Evolutionary conservation across 2,888 invertebrate genomes (phyloP).

Genomic region (Cheilosia variabilis): DNA sequence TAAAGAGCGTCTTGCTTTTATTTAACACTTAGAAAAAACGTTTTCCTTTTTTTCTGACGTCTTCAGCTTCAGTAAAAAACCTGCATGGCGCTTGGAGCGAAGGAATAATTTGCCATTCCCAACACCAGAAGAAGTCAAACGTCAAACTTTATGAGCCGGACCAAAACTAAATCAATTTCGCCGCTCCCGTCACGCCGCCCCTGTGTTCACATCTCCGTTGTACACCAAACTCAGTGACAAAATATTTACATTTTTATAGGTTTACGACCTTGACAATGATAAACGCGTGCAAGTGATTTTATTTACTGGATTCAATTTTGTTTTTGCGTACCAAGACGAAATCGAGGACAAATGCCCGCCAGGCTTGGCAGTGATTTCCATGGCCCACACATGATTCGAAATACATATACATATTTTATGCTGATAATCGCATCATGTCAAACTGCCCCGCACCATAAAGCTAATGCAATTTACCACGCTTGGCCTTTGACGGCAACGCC

Average conservation of each 20-base stretch:
- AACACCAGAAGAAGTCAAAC: no score
- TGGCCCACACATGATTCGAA: neutral
- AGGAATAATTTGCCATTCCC: no score
- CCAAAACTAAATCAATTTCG: neutral
- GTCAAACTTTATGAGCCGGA: neutral
- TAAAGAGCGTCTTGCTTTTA: no score
- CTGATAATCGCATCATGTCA: conserved; percentile 71
- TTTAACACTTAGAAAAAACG: no score
- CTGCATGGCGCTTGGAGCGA: no score
- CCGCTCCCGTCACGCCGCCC: neutral
- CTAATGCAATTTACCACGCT: conserved; percentile 69
- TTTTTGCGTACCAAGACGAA: conserved; percentile 15
- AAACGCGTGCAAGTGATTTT: conserved; percentile 62
- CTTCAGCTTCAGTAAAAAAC: no score
- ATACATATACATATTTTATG: conserved; percentile 59
- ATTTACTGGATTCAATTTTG: conserved; percentile 59
- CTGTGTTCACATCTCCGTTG: no score
- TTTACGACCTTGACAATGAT: conserved; percentile 65
- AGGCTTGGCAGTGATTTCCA: conserved; percentile 50
- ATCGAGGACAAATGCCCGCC: conserved; percentile 31
- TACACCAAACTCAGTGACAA: neutral
- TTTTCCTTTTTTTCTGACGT: no score
- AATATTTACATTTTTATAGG: conserved; percentile 59
- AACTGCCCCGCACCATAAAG: conserved; percentile 63
- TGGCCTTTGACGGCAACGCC: conserved; percentile 46